Conservation (phyloP, 2,797 vertebrate species). For the Acanthurus tractus region DNA sequence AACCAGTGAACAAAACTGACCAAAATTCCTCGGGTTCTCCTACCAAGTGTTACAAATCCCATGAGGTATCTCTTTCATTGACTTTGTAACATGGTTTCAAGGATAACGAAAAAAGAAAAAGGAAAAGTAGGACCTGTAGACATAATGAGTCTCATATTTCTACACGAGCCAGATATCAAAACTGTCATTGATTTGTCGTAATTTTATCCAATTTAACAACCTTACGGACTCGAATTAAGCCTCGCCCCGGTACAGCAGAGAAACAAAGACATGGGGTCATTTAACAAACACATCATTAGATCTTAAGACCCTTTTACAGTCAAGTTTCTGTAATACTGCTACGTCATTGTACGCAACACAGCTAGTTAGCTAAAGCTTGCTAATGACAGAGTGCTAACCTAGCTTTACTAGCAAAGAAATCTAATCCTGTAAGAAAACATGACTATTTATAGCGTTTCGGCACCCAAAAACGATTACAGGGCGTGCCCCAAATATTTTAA, state of each 20-base stretch:
- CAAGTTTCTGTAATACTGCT: slow-evolving; percentile 74
- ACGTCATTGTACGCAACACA: slow-evolving; percentile 76
- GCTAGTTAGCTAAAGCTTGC: slow-evolving; percentile 56
- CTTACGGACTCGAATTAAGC: background rate
- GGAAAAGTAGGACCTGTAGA: background rate
- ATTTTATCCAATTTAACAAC: background rate
- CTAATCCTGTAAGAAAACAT: background rate
- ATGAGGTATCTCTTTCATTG: background rate
- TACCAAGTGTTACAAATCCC: background rate
- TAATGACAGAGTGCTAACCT: slow-evolving; percentile 50
- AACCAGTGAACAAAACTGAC: too few species aligned
- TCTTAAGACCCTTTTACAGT: background rate
- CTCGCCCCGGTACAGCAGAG: background rate
- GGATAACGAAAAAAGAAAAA: background rate
- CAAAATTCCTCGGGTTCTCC: background rate
- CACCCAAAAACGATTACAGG: fast-evolving
- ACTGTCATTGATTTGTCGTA: background rate
- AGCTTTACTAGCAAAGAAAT: background rate
- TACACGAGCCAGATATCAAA: background rate
- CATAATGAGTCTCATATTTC: background rate
- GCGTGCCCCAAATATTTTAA: background rate
- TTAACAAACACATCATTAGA: too few species aligned
- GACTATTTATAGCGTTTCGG: background rate
- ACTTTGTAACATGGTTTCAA: background rate
- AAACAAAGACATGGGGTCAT: too few species aligned